These are phyloP conservation scores for Panulirus ornatus DNA, from an alignment of 1,140 invertebrate species.

Conservation along the genomic window DNA sequence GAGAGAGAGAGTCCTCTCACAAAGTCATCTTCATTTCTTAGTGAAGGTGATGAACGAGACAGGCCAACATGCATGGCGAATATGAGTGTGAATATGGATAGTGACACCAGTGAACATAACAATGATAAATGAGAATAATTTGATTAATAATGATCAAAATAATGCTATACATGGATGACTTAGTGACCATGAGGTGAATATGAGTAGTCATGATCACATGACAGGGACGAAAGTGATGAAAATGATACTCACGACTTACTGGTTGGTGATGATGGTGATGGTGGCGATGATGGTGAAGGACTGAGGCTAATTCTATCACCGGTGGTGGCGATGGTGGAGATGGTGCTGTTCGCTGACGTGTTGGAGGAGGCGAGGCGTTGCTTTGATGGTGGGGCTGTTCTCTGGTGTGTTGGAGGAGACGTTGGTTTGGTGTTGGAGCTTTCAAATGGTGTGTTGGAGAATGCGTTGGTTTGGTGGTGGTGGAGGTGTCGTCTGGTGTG, in stretches of 20 bases:
- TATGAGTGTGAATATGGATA: not conserved
- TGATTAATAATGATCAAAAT: not conserved
- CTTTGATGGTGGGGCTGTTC: too few species aligned
- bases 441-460: too few species aligned
- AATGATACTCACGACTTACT: not conserved
- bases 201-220: too few species aligned
- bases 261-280: not conserved
- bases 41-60: not conserved
- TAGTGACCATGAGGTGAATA: too few species aligned
- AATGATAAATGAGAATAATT: not conserved
- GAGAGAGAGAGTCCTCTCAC: too few species aligned
- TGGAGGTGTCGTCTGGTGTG: too few species aligned
- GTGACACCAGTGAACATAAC: not conserved
- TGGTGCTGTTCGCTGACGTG: not conserved
- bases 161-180: too few species aligned
- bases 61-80: not conserved
- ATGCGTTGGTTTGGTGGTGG: too few species aligned
- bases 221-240: not conserved
- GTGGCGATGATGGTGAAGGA: not conserved
- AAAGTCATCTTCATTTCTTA: too few species aligned
- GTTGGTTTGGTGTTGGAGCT: too few species aligned
- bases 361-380: not conserved
- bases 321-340: not conserved
- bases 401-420: too few species aligned
- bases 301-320: not conserved